phyloP scores from a whole-genome alignment of 1,140 invertebrate genomes.

The Potamilus streckersoni region DNA sequence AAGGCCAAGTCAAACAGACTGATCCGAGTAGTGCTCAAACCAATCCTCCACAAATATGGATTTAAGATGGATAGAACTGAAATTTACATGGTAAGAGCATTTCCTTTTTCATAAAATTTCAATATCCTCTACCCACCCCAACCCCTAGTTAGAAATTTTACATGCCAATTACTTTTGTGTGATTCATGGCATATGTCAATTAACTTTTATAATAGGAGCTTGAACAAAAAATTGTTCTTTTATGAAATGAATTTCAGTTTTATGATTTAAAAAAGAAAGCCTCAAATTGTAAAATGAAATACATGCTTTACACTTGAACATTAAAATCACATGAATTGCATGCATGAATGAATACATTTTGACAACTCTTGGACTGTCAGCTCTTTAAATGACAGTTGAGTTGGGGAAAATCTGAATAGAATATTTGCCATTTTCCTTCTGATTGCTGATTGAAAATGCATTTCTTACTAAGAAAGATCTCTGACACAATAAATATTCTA shows the following conservation, averaged over 20 bases:
- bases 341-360: too few relatives aligned
- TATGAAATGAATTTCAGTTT: neutral
- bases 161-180: neutral
- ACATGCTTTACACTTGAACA: too few relatives aligned
- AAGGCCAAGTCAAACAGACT: constrained; percentile 86
- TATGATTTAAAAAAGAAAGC: neutral
- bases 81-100: constrained; percentile 65
- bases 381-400: too few relatives aligned
- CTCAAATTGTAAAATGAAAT: too few relatives aligned
- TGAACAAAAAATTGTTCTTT: neutral
- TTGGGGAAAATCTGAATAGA: too few relatives aligned
- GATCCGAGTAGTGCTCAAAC: constrained; percentile 85
- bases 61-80: constrained; percentile 76
- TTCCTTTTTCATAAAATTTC: too few relatives aligned
- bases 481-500: too few relatives aligned
- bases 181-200: neutral
- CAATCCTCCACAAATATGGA: constrained; percentile 87
- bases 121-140: neutral
- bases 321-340: too few relatives aligned
- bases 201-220: neutral
- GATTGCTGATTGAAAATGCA: too few relatives aligned
- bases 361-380: too few relatives aligned
- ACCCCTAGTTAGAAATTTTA: neutral
- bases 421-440: too few relatives aligned
- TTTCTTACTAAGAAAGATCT: too few relatives aligned